phyloP scores from a whole-genome alignment of 2,113 vertebrate genomes.

The Dunckerocampus dactyliophorus region DNA sequence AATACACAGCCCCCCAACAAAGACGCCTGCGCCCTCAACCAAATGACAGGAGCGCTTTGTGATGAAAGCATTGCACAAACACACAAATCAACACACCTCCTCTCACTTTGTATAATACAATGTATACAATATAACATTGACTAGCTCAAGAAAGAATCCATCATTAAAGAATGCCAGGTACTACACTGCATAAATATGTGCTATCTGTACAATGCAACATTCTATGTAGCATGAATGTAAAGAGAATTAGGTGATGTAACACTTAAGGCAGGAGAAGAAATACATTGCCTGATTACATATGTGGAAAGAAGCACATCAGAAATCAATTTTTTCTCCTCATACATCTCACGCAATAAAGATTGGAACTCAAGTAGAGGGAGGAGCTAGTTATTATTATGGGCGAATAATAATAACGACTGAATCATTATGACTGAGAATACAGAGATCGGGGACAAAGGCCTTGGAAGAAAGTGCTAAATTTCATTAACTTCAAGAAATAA shows the following conservation, averaged over 20 bases:
- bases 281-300: constrained; percentile 24
- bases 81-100: not conserved
- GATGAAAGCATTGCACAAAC: constrained; percentile 15
- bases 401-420: not conserved
- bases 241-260: constrained; percentile 19
- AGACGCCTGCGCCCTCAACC: constrained; percentile 37
- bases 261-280: constrained; percentile 17
- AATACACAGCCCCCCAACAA: constrained; percentile 34
- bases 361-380: constrained; percentile 9
- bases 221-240: constrained; percentile 11
- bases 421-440: not conserved
- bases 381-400: not conserved
- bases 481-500: constrained; percentile 59
- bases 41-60: constrained; percentile 35
- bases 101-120: constrained; percentile 13
- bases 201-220: constrained; percentile 16
- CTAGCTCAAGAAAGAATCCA: constrained; percentile 22
- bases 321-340: constrained; percentile 1
- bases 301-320: constrained; percentile 10
- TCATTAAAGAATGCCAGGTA: constrained; percentile 5
- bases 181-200: constrained; percentile 8
- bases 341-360: constrained; percentile 9
- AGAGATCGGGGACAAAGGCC: not conserved
- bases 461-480: constrained; percentile 38
- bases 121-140: constrained; percentile 23